Conservation (phyloP, 2,888 invertebrate species). For the Fragum whitleyi region DNA sequence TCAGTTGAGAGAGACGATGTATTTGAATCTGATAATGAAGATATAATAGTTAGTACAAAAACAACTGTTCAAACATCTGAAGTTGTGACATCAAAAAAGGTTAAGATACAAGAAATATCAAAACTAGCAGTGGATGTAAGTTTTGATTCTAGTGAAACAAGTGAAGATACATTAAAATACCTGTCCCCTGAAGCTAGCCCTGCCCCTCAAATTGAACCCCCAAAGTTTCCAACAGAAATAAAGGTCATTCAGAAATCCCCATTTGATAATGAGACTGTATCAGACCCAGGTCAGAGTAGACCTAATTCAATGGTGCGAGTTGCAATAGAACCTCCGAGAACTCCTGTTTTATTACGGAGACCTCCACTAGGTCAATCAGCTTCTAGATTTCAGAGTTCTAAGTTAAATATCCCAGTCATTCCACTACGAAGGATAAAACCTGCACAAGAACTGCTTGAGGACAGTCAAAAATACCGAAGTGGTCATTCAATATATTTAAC, state of each 20-base stretch:
- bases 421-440: slow-evolving; percentile 79
- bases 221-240: slow-evolving; percentile 54
- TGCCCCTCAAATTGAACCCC: slow-evolving; percentile 55
- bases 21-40: slow-evolving; percentile 56
- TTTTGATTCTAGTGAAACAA: slow-evolving; percentile 66
- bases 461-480: slow-evolving; percentile 79
- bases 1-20: slow-evolving; percentile 57
- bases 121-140: slow-evolving; percentile 49
- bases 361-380: slow-evolving; percentile 49
- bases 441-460: slow-evolving; percentile 82
- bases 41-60: slow-evolving; percentile 45
- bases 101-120: slow-evolving; percentile 43
- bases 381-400: slow-evolving; percentile 58
- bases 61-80: slow-evolving; percentile 26
- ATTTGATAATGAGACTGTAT: slow-evolving; percentile 48
- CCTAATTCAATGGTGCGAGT: slow-evolving; percentile 58
- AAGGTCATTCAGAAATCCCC: slow-evolving; percentile 43
- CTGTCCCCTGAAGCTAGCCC: slow-evolving; percentile 66
- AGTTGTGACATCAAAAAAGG: slow-evolving; percentile 39
- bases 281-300: slow-evolving; percentile 63
- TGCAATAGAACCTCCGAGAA: slow-evolving; percentile 51
- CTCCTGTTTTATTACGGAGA: slow-evolving; percentile 57
- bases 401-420: slow-evolving; percentile 65
- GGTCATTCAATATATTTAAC: slow-evolving; percentile 78
- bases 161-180: slow-evolving; percentile 66